Evolutionary conservation across 1,140 invertebrate genomes (phyloP).

Genomic region (Ips nitidus): DNA sequence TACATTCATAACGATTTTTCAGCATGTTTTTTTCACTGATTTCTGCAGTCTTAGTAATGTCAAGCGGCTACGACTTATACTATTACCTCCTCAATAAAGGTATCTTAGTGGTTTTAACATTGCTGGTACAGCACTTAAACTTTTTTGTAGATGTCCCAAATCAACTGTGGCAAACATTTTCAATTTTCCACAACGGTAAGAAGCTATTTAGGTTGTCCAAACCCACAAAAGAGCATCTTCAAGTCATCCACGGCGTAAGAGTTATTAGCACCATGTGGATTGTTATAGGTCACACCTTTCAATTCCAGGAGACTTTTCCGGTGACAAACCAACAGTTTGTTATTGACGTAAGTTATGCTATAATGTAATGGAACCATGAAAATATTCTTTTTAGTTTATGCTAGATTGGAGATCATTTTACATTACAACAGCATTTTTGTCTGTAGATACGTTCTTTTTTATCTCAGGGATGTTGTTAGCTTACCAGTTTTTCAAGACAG

Average conservation of each 20-base stretch:
- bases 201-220: slow-evolving; percentile 34
- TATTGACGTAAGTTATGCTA: not conserved
- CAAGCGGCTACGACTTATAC: slow-evolving; percentile 31
- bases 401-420: slow-evolving; percentile 26
- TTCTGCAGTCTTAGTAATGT: slow-evolving; percentile 1
- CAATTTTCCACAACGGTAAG: slow-evolving; percentile 37
- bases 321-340: not conserved
- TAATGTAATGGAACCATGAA: not conserved
- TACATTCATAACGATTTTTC: not conserved
- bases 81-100: slow-evolving; percentile 12
- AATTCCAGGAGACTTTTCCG: too few species aligned
- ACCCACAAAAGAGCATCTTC: slow-evolving; percentile 37
- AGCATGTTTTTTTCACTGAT: slow-evolving; percentile 16
- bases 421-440: slow-evolving; percentile 31
- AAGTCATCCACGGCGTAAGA: slow-evolving; percentile 47
- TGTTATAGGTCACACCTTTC: slow-evolving; percentile 38
- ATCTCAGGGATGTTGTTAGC: slow-evolving; percentile 42
- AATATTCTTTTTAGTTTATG: not conserved
- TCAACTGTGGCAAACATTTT: slow-evolving; percentile 36
- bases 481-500: slow-evolving; percentile 41
- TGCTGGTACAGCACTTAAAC: not conserved
- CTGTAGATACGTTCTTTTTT: slow-evolving; percentile 47
- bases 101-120: too few species aligned
- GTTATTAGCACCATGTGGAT: slow-evolving; percentile 50
- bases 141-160: not conserved